Percentiles rank a stretch among this genome's conserved stretches.
Evolutionary conservation across 1,140 invertebrate genomes (phyloP).

Genomic region (Sycophila sp.): DNA sequence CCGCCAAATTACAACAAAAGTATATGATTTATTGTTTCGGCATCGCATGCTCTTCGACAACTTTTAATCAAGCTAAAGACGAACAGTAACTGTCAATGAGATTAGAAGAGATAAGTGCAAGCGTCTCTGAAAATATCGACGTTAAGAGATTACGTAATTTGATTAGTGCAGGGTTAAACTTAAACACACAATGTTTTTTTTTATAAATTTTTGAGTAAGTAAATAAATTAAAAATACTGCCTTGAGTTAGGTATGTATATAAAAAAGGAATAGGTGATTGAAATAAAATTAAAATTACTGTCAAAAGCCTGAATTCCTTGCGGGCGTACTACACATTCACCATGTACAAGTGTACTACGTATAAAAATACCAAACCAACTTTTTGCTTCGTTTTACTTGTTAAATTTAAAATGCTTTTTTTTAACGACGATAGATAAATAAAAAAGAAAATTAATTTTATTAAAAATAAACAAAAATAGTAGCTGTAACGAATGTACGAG

Average conservation of each 20-base stretch:
- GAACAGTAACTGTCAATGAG: background rate
- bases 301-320: too few species aligned
- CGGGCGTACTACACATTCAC: slow-evolving; percentile 2
- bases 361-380: slow-evolving; percentile 6
- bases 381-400: background rate
- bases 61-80: background rate
- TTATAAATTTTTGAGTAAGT: too few species aligned
- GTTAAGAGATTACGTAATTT: slow-evolving; percentile 1
- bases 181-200: slow-evolving; percentile 26
- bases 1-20: slow-evolving; percentile 5
- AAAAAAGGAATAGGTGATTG: background rate
- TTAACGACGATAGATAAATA: background rate
- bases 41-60: slow-evolving; percentile 11
- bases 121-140: slow-evolving; percentile 16
- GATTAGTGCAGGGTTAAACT: slow-evolving; percentile 37
- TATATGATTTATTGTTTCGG: background rate
- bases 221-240: too few species aligned
- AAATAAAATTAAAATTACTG: background rate
- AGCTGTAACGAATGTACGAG: slow-evolving; percentile 2
- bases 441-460: background rate
- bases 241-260: background rate
- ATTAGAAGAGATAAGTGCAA: slow-evolving; percentile 25
- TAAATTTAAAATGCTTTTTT: background rate
- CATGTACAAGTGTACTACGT: background rate
- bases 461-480: slow-evolving; percentile 5